Percentiles rank a stretch among this genome's conserved stretches.
phyloP scores from a whole-genome alignment of 2,888 invertebrate species.

The Andrena chrysosceles region DNA sequence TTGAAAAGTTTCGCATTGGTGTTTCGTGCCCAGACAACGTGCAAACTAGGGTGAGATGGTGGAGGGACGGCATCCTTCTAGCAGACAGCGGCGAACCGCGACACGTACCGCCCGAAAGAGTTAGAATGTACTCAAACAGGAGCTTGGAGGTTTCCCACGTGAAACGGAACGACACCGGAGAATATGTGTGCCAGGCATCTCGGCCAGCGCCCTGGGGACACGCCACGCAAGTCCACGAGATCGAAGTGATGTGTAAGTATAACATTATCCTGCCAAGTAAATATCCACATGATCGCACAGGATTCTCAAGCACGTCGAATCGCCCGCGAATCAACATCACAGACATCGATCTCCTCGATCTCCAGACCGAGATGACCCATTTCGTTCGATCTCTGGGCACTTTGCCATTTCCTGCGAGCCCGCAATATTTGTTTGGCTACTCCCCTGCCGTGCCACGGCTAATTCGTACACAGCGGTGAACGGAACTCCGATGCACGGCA shows the following conservation, averaged over 20 bases:
- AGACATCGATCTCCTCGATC: constrained; percentile 1
- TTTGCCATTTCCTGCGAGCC: background rate
- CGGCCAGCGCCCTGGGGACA: constrained; percentile 89
- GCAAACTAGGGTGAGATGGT: constrained; percentile 80
- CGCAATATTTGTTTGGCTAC: constrained; percentile 1
- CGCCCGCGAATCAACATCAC: background rate
- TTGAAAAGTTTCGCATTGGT: background rate
- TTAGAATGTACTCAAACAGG: constrained; percentile 89
- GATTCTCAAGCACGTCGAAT: background rate
- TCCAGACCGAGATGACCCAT: background rate
- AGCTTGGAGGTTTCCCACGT: constrained; percentile 89
- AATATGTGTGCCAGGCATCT: constrained; percentile 89
- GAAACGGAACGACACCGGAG: constrained; percentile 87
- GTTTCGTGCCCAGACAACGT: constrained; percentile 42
- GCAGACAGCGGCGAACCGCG: constrained; percentile 87
- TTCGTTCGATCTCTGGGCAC: background rate
- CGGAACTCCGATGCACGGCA: background rate
- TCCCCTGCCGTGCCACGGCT: background rate
- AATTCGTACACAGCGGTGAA: background rate
- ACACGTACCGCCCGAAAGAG: constrained; percentile 85
- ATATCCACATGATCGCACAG: background rate
- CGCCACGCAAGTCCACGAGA: constrained; percentile 90
- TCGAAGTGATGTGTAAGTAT: constrained; percentile 92
- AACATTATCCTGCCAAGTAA: constrained; percentile 12
- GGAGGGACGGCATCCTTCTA: constrained; percentile 85